These are phyloP conservation scores for Lucilia sericata DNA, from an alignment of 1,140 invertebrate genomes.

Conservation along the genomic window DNA sequence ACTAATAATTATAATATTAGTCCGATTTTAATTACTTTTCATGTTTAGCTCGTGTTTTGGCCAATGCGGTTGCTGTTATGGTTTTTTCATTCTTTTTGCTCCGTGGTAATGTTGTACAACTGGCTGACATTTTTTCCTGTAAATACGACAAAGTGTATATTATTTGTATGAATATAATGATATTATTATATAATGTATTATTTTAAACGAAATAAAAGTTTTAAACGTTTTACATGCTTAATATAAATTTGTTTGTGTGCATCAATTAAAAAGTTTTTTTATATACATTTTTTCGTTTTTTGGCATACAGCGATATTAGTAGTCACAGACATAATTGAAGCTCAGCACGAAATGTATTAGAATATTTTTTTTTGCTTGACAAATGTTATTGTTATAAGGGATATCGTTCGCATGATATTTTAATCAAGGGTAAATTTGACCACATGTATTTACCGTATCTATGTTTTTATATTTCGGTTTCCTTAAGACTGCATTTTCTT, in stretches of 20 bases:
- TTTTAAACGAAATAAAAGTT: too few species aligned
- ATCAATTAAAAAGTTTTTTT: too few species aligned
- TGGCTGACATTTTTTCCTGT: constrained; percentile 62
- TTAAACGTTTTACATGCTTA: too few species aligned
- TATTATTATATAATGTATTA: too few species aligned
- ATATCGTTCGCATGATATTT: too few species aligned
- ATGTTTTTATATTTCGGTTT: constrained; percentile 28
- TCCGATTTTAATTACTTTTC: constrained; percentile 55
- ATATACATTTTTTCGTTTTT: too few species aligned
- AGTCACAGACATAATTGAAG: too few species aligned
- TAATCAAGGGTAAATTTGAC: background rate
- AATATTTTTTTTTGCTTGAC: too few species aligned
- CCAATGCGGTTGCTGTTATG: constrained; percentile 6
- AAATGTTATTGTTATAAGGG: too few species aligned
- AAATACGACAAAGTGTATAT: constrained; percentile 36
- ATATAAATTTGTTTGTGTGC: too few species aligned
- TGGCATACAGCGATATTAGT: too few species aligned
- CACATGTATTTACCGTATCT: background rate
- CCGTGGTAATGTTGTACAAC: constrained; percentile 72
- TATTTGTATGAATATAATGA: background rate
- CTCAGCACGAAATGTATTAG: too few species aligned
- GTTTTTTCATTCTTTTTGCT: constrained; percentile 69
- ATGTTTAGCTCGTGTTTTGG: constrained; percentile 60
- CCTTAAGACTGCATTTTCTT: background rate
- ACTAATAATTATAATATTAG: background rate